Evolutionary conservation across 2,888 invertebrate species (phyloP).

Genomic region (Ophion ellenae): DNA sequence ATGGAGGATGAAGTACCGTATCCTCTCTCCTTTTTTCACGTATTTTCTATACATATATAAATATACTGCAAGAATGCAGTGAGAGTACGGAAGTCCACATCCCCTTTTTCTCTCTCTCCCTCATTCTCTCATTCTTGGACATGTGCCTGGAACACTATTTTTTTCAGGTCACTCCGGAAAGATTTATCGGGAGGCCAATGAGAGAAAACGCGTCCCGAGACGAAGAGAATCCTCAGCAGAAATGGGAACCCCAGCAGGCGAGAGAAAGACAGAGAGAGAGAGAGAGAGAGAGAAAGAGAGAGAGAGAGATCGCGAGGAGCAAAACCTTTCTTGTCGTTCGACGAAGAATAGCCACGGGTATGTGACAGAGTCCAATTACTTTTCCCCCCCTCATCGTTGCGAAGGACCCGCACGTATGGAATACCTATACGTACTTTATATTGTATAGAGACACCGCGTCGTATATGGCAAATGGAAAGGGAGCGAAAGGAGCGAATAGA

Average conservation of each 20-base stretch:
- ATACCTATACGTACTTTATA: constrained; percentile 49
- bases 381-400: constrained; percentile 72
- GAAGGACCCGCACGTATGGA: constrained; percentile 13
- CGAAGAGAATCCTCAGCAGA: constrained; percentile 50
- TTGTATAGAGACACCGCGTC: constrained; percentile 34
- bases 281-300: constrained; percentile 29
- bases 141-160: constrained; percentile 60
- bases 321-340: constrained; percentile 57
- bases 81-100: constrained; percentile 12
- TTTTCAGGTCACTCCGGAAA: constrained; percentile 68
- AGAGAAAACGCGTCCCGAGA: constrained; percentile 61
- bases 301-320: constrained; percentile 68
- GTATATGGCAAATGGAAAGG: constrained; percentile 36
- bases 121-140: constrained; percentile 24
- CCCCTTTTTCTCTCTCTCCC: constrained; percentile 5
- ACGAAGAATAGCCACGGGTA: constrained; percentile 76
- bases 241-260: background rate
- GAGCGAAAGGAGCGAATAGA: constrained; percentile 44
- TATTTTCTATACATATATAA: constrained; percentile 11
- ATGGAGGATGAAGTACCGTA: constrained; percentile 25
- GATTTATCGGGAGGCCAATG: constrained; percentile 79
- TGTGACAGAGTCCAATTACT: constrained; percentile 79
- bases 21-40: constrained; percentile 44
- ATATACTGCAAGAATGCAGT: constrained; percentile 10
- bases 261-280: constrained; percentile 21